Percentiles rank a stretch among this genome's conserved stretches.
Conservation (phyloP, 2,797 vertebrate species). For the Scolopax bukidnonensis region DNA sequence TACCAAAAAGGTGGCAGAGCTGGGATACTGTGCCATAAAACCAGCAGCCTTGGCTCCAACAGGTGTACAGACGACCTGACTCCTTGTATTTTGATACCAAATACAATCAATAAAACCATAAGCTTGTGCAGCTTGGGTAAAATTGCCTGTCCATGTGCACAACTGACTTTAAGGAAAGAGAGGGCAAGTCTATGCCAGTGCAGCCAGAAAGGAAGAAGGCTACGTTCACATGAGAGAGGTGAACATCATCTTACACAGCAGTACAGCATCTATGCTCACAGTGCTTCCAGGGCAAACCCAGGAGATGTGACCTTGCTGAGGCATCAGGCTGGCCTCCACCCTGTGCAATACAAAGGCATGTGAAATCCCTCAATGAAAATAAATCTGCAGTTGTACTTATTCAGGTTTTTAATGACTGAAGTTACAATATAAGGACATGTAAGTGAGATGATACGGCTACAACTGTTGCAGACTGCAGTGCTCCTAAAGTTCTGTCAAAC, state of each 20-base stretch:
- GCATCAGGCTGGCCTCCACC: not conserved
- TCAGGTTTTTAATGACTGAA: not conserved
- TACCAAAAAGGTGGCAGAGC: not conserved
- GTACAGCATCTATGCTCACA: not conserved
- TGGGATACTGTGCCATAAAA: not conserved
- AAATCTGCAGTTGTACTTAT: not conserved
- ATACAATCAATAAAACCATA: not conserved
- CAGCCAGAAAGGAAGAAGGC: not conserved
- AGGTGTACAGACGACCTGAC: not conserved
- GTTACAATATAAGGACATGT: not conserved
- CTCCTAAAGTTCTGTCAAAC: not conserved
- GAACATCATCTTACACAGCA: not conserved
- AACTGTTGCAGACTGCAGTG: not conserved
- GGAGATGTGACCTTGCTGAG: not conserved
- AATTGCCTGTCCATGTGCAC: not conserved
- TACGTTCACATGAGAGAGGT: fast-evolving
- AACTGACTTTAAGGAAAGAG: not conserved
- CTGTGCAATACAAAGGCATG: not conserved
- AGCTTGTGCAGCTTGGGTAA: not conserved
- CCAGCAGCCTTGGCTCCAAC: not conserved
- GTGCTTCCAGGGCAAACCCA: not conserved
- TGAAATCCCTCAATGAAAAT: not conserved
- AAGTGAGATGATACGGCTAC: not conserved
- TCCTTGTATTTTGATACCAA: not conserved
- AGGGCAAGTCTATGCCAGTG: not conserved